A percentile compares a stretch with the other conserved stretches of the same genome.
phyloP scores from a whole-genome alignment of 1,140 invertebrate genomes.

The Thaumetopoea pityocampa region DNA sequence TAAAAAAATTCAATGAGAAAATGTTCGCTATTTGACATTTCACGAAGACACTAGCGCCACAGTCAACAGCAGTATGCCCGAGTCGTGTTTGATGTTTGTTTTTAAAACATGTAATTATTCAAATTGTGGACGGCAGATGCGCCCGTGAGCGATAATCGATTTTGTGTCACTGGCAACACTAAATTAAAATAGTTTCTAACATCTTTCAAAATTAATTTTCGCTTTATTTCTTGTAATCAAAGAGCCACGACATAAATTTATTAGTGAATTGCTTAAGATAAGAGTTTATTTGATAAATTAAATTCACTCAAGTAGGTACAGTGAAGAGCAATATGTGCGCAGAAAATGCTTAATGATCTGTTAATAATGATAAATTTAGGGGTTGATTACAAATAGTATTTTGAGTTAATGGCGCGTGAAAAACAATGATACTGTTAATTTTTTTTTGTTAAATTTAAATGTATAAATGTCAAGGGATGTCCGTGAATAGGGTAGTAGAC shows the following conservation, averaged over 20 bases:
- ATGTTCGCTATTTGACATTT: conserved; percentile 1
- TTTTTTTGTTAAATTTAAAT: no score
- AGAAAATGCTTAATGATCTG: conserved; percentile 51
- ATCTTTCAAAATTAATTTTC: neutral
- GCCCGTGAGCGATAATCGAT: conserved; percentile 61
- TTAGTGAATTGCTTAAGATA: no score
- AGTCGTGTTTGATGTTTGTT: conserved; percentile 46
- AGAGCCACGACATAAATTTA: no score
- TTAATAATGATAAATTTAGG: conserved; percentile 41
- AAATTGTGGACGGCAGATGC: conserved; percentile 70
- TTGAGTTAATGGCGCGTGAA: conserved; percentile 33
- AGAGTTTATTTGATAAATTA: neutral
- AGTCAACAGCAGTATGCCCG: neutral
- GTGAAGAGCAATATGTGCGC: conserved; percentile 30
- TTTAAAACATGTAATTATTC: conserved; percentile 68
- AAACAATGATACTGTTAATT: conserved; percentile 14
- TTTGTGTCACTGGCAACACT: conserved; percentile 34
- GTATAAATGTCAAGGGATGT: no score
- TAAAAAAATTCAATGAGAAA: neutral
- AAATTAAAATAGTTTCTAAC: conserved; percentile 7
- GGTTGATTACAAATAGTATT: conserved; percentile 29
- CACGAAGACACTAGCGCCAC: conserved; percentile 6
- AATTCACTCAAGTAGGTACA: neutral
- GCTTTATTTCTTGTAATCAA: neutral
- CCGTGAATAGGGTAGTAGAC: no score